Evolutionary conservation across 1,140 invertebrate genomes (phyloP), one percentile per base, ranked within the genome.

Genomic region (Tetramorium parvispinum): DNA sequence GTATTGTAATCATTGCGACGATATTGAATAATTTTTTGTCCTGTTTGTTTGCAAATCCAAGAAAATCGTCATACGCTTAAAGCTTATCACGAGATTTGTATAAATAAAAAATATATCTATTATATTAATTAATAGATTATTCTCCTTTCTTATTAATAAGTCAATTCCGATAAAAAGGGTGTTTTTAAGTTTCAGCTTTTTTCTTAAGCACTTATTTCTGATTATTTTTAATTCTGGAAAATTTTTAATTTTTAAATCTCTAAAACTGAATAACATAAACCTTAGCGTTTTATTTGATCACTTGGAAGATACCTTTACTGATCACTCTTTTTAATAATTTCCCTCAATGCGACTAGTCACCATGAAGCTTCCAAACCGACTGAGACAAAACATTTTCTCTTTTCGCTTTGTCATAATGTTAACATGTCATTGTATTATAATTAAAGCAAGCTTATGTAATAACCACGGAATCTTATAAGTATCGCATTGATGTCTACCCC

Each of bases 401-500:
- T 40, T 87, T 73, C 40, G 46, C 87, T 71, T 0, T 3, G 1
- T 40, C 43, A 40, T 49, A 51, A 79, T 18, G 10, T 18, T 53
- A 87, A 77, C 78, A 93, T 27, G 77, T 86, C 85, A 94, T 92
- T 94, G 91, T 94, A 93, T 94, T 93, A 5, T 93, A 94, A 94
- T 94, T 87, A 75, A 24, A 40, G n/a, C 8, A 32, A 13, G 13
- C 24, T 63, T 46, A 27, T 61, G 40, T 43, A 16, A 37, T 3
- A 57, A 57, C 4, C 18, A 18, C 13, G 32, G 10, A 4, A 13
- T 24, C 37, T 40, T 75, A 11, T 11, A 75, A 16, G 37, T 24
- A 59, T 24, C n/a, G n/a, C 51, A 43, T 18, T 16, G 46, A 49
- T 37, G 10, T 21, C 5, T 78, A 75, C 11, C 13, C 13, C 24